phyloP scores from a whole-genome alignment of 2,113 vertebrate species.

The Pyxicephalus adspersus region DNA sequence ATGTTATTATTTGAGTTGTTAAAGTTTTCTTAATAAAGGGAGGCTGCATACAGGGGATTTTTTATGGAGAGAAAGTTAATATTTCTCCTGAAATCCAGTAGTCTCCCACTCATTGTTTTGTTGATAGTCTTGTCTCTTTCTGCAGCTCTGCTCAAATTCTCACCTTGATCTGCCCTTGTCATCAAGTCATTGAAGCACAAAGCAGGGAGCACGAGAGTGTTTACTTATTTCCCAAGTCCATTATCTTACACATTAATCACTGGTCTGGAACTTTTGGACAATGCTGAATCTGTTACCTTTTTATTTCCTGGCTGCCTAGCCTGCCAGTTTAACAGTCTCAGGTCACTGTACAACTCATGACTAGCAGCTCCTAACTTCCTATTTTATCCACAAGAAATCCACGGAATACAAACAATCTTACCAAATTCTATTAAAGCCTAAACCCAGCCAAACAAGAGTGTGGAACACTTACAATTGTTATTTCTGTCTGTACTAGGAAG shows the following conservation, averaged over 20 bases:
- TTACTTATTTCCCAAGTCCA: slow-evolving; percentile 99
- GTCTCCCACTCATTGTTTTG: slow-evolving; percentile 69
- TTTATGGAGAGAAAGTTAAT: slow-evolving; percentile 52
- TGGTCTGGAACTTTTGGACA: slow-evolving; percentile 97
- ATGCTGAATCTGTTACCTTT: slow-evolving; percentile 92
- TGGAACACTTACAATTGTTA: too few species aligned
- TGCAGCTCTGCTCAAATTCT: slow-evolving; percentile 95
- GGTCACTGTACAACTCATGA: slow-evolving; percentile 67
- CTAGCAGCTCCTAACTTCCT: slow-evolving; percentile 56
- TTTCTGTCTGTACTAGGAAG: too few species aligned
- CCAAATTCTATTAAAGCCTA: too few species aligned
- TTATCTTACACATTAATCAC: slow-evolving; percentile 99
- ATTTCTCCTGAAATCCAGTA: slow-evolving; percentile 11
- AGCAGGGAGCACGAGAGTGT: slow-evolving; percentile 98
- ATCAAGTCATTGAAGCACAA: slow-evolving; percentile 99
- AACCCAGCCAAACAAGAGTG: too few species aligned
- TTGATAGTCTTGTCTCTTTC: slow-evolving; percentile 78
- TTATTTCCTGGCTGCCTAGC: slow-evolving; percentile 68
- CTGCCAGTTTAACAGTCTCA: slow-evolving; percentile 71
- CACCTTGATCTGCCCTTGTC: slow-evolving; percentile 99
- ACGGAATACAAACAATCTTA: too few species aligned
- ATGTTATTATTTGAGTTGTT: too few species aligned
- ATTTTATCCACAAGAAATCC: too few species aligned
- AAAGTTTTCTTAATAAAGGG: slow-evolving; percentile 62
- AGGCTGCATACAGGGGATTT: slow-evolving; percentile 60